Percentiles rank a stretch among this genome's conserved stretches.
These are phyloP conservation scores for Oreochromis mossambicus DNA, from an alignment of 2,797 vertebrate species.

Conservation along the genomic window DNA sequence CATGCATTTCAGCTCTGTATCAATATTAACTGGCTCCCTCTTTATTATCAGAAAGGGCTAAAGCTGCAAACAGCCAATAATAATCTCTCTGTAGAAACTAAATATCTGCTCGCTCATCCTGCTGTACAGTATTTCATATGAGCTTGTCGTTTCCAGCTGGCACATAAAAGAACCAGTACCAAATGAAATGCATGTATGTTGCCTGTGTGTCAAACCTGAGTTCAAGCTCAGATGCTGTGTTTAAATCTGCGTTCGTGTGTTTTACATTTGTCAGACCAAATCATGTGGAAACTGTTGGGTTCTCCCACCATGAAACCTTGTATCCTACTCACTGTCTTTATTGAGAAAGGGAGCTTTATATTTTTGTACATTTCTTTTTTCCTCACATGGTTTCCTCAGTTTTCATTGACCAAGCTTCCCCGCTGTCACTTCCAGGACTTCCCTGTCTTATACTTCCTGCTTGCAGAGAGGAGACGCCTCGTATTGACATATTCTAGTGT, in stretches of 20 bases:
- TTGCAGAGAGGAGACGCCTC: conserved; percentile 24
- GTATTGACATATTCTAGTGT: conserved; percentile 22
- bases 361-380: conserved; percentile 42
- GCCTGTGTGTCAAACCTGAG: conserved; percentile 31
- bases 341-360: conserved; percentile 29
- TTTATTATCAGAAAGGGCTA: conserved; percentile 47
- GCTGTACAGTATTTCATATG: conserved; percentile 35
- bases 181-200: conserved; percentile 60
- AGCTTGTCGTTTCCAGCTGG: conserved; percentile 2
- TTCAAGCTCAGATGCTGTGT: conserved; percentile 1
- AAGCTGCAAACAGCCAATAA: conserved; percentile 42
- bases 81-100: conserved; percentile 30
- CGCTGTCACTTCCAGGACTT: conserved; percentile 5
- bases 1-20: conserved; percentile 53
- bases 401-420: neutral
- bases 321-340: neutral
- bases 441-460: conserved; percentile 48
- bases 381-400: conserved; percentile 8
- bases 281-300: conserved; percentile 15
- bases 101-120: conserved; percentile 18
- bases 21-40: neutral
- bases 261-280: conserved; percentile 20
- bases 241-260: conserved; percentile 23
- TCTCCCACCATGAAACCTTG: neutral
- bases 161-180: conserved; percentile 2